These are phyloP conservation scores for Vespertilio murinus DNA, from an alignment of 2,797 vertebrate genomes.

Conservation along the genomic window DNA sequence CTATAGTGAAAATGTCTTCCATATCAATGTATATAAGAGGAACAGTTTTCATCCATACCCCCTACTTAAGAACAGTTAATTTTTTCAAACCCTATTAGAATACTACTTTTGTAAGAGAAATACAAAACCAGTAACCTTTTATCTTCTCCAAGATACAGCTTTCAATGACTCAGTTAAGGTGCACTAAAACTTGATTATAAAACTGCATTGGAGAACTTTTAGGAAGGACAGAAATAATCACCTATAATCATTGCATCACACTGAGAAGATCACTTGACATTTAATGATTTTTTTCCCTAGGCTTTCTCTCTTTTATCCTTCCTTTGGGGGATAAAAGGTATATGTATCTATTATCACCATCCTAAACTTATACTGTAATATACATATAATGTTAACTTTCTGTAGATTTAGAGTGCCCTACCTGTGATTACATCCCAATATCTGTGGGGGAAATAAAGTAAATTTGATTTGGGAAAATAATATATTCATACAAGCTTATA, in stretches of 20 bases:
- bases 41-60: neutral
- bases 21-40: neutral
- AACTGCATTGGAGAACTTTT: neutral
- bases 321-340: neutral
- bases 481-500: neutral
- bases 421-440: neutral
- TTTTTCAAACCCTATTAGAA: neutral
- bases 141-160: neutral
- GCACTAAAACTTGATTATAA: constrained; percentile 12
- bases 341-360: neutral
- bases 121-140: neutral
- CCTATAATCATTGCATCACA: neutral
- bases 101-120: constrained; percentile 32
- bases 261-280: neutral
- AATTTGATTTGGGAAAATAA: neutral
- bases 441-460: neutral
- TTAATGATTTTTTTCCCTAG: neutral
- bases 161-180: neutral
- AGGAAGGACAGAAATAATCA: neutral
- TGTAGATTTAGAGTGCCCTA: neutral
- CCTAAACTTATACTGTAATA: neutral
- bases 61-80: neutral
- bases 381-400: neutral
- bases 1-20: neutral
- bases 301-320: neutral